These are phyloP conservation scores for Petaurus breviceps DNA, from an alignment of 2,113 vertebrate species.

Conservation along the genomic window DNA sequence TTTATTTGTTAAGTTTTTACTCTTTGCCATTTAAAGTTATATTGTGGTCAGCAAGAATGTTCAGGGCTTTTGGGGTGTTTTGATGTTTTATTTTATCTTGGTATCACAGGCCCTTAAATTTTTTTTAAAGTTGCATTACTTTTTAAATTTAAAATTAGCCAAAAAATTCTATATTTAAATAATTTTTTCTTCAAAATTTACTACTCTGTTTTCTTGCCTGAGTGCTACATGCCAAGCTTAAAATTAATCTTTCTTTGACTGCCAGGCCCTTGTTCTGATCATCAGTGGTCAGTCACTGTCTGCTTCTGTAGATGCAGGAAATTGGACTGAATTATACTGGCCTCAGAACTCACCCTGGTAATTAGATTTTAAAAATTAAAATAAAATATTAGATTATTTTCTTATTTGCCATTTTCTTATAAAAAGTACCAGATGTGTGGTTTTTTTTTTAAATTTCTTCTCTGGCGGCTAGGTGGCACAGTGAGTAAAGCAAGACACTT, in stretches of 20 bases:
- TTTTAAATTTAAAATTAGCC: constrained; percentile 16
- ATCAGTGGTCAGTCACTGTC: not conserved
- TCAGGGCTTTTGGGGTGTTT: not conserved
- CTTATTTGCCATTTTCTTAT: constrained; percentile 41
- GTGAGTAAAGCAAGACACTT: too few species aligned
- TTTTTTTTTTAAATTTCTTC: too few species aligned
- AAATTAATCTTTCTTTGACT: constrained; percentile 43
- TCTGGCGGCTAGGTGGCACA: too few species aligned
- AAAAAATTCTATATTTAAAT: constrained; percentile 53
- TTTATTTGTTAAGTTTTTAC: constrained; percentile 18
- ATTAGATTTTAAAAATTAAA: not conserved
- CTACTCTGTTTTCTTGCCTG: not conserved
- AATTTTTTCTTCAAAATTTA: constrained; percentile 45
- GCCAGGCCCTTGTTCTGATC: not conserved
- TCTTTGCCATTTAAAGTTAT: constrained; percentile 49
- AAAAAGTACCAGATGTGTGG: constrained; percentile 35
- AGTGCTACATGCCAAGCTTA: constrained; percentile 11
- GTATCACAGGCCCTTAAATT: not conserved
- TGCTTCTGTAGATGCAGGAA: not conserved
- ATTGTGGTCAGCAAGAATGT: constrained; percentile 23
- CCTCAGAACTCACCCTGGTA: not conserved
- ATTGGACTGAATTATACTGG: constrained; percentile 25
- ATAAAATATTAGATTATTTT: not conserved
- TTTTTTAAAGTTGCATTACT: not conserved
- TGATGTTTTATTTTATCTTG: not conserved